Evolutionary conservation across 2,888 invertebrate genomes (phyloP), one percentile per base, ranked within the genome.

Genomic region (Drosophila hamatofila): DNA sequence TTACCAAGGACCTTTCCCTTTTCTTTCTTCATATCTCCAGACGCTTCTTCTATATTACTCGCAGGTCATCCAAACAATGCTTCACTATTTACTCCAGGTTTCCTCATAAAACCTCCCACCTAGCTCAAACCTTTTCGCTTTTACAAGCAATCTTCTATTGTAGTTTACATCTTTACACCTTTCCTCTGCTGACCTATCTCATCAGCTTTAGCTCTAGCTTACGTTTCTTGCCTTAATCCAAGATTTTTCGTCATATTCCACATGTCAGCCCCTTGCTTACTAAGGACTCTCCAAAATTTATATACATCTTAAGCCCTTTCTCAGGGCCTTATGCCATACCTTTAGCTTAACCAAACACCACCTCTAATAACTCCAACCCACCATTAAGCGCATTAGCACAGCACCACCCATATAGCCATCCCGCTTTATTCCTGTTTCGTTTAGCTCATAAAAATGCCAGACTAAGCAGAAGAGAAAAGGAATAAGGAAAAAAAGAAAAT

Each of bases 361-460:
- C 18, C 35, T 44, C 27, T 25, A 3, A 16, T n/a, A 11, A 2
- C 16, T 23, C 49, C n/a, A 14, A 3, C 11, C 44, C 23, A 16
- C 25, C 42, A 3, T 54, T 66, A 46, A 46, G 41, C 61, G 60
- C 67, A 72, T 72, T 80, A 62, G 35, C 48, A 18, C 55, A 60
- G 33, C 30, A 11, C 55, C 58, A 51, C n/a, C 23, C 52, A 51
- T 35, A 49, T 59, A 61, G 55, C 44, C 41, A 7, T 8, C 12
- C 7, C 54, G 39, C 55, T 46, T 39, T 46, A 58, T 54, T 25
- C 55, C 62, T 58, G 57, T 62, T 49, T 33, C 75, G 27, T 60
- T 51, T 64, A 56, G 64, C 75, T 68, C 85, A 80, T 86, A 83
- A 88, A 84, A 88, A 68, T 70, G 68, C 71, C 72, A 62, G 65